These are phyloP conservation scores for Nephrotoma flavescens DNA, from an alignment of 2,888 invertebrate species.

Conservation along the genomic window DNA sequence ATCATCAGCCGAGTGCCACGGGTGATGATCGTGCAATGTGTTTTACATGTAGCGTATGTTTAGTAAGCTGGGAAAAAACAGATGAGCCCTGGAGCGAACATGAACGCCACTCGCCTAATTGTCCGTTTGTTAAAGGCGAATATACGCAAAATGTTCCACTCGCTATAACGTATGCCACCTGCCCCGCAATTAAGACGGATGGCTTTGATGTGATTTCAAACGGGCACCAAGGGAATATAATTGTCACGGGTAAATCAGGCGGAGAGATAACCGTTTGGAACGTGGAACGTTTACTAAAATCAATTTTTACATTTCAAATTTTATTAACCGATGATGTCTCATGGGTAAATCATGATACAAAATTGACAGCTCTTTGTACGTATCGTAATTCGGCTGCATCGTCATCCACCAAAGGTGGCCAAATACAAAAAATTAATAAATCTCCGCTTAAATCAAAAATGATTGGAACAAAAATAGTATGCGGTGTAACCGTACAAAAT, in stretches of 20 bases:
- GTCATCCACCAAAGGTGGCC: not conserved
- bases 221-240: conserved; percentile 42
- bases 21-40: conserved; percentile 94
- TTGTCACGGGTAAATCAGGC: conserved; percentile 41
- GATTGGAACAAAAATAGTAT: conserved; percentile 24
- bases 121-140: conserved; percentile 87
- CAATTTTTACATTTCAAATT: conserved; percentile 40
- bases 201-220: conserved; percentile 42
- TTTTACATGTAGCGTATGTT: conserved; percentile 86
- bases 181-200: conserved; percentile 49
- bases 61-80: conserved; percentile 93
- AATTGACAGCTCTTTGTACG: conserved; percentile 33
- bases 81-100: conserved; percentile 98
- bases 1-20: conserved; percentile 78
- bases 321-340: conserved; percentile 30
- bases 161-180: conserved; percentile 69
- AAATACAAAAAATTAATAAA: not conserved
- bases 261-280: conserved; percentile 72
- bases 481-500: conserved; percentile 22
- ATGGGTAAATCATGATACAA: conserved; percentile 20
- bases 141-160: conserved; percentile 91
- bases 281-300: conserved; percentile 61
- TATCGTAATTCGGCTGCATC: not conserved
- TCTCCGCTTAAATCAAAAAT: conserved; percentile 15
- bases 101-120: conserved; percentile 83